These are phyloP conservation scores for Platysteira castanea DNA, from an alignment of 2,113 vertebrate species.

Conservation along the genomic window DNA sequence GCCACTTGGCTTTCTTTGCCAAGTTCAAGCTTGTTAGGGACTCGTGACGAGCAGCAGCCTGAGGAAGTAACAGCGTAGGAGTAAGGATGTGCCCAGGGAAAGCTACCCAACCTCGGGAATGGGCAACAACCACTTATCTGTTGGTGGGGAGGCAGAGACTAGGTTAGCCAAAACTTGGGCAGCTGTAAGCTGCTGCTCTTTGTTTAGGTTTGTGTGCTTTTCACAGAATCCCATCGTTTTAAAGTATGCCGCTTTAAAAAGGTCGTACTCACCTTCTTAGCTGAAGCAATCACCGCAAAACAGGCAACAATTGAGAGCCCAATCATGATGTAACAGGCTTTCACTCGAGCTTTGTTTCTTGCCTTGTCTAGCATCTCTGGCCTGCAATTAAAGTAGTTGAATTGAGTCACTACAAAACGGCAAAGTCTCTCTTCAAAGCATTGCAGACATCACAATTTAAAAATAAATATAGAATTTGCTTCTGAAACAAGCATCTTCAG, in stretches of 20 bases:
- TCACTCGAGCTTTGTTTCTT: slow-evolving; percentile 78
- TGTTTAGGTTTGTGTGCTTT: background rate
- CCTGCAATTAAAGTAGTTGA: slow-evolving; percentile 50
- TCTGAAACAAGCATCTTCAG: background rate
- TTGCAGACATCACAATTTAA: background rate
- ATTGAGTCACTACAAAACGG: background rate
- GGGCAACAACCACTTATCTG: accelerated
- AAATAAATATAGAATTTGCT: background rate
- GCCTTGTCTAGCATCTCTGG: slow-evolving; percentile 73
- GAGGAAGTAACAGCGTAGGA: background rate
- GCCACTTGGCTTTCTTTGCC: slow-evolving; percentile 78
- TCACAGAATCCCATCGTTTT: background rate
- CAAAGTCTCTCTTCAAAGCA: background rate
- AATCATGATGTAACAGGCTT: slow-evolving; percentile 80
- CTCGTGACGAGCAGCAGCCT: slow-evolving; percentile 73
- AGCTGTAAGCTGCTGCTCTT: background rate
- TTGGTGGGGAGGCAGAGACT: accelerated
- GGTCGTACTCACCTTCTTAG: slow-evolving; percentile 66
- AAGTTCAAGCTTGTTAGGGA: slow-evolving; percentile 75
- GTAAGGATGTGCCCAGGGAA: accelerated
- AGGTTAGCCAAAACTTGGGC: background rate
- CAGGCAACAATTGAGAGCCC: slow-evolving; percentile 75
- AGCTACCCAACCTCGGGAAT: accelerated
- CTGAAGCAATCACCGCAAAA: slow-evolving; percentile 73
- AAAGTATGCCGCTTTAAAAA: accelerated